Evolutionary conservation across 2,888 invertebrate species (phyloP).

Genomic region (Branchinecta sandiegonensis): DNA sequence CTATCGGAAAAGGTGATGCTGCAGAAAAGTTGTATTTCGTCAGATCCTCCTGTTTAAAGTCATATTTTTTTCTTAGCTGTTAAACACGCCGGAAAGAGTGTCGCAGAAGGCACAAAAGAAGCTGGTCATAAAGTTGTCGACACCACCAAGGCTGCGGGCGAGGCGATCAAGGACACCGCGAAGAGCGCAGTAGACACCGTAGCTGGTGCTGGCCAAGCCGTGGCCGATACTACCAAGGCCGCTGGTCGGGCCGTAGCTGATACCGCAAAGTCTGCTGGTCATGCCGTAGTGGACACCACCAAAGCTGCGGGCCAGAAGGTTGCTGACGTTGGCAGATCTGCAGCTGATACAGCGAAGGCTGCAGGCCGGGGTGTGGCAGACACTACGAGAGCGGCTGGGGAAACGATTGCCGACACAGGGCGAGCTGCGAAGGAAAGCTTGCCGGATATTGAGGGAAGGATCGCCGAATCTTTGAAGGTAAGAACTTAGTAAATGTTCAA

Average conservation of each 20-base stretch:
- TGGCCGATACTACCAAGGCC: not conserved
- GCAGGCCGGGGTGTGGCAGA: not conserved
- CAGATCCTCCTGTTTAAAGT: too few species aligned
- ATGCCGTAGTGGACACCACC: not conserved
- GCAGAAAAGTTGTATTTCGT: too few species aligned
- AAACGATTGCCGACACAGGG: not conserved
- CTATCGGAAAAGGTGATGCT: too few species aligned
- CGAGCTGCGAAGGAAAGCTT: not conserved
- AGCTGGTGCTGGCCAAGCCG: not conserved
- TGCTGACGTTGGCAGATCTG: not conserved
- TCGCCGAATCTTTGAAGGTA: constrained; percentile 9
- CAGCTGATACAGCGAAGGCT: constrained; percentile 6
- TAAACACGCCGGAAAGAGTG: not conserved
- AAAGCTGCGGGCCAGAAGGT: constrained; percentile 1
- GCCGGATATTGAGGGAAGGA: constrained; percentile 4
- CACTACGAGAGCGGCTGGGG: not conserved
- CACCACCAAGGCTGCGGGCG: not conserved
- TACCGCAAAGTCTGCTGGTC: not conserved
- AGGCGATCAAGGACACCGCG: not conserved
- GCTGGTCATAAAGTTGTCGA: not conserved
- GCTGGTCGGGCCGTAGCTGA: not conserved
- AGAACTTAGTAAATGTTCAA: not conserved
- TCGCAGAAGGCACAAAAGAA: not conserved
- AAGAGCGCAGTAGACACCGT: not conserved
- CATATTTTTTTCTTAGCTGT: not conserved